Conservation (phyloP, 2,888 invertebrate genomes). For the Gerris lacustris region DNA sequence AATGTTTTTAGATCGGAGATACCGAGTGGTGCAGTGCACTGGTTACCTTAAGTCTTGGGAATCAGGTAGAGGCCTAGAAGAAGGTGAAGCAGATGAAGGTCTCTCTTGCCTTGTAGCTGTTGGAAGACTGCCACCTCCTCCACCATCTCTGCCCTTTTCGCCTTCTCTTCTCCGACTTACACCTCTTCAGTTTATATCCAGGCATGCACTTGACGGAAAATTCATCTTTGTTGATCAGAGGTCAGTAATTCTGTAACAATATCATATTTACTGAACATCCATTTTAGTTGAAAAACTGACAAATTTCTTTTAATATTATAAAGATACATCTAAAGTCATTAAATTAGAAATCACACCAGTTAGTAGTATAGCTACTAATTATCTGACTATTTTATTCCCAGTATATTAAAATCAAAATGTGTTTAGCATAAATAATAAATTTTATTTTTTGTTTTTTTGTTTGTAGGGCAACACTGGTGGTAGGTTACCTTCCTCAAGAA, state of each 20-base stretch:
- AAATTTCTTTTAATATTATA: too few relatives aligned
- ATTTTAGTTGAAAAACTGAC: too few relatives aligned
- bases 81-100: conserved; percentile 45
- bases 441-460: too few relatives aligned
- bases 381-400: too few relatives aligned
- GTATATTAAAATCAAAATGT: too few relatives aligned
- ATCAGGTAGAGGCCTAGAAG: conserved; percentile 61
- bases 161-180: conserved; percentile 42
- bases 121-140: conserved; percentile 46
- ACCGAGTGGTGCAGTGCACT: conserved; percentile 80
- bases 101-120: conserved; percentile 81
- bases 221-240: conserved; percentile 86
- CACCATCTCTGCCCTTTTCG: conserved; percentile 30
- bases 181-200: conserved; percentile 63
- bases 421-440: too few relatives aligned
- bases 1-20: conserved; percentile 55
- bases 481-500: conserved; percentile 88
- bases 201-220: conserved; percentile 82
- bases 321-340: too few relatives aligned
- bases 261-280: too few relatives aligned
- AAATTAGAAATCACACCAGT: too few relatives aligned
- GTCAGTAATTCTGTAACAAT: conserved; percentile 41
- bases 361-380: too few relatives aligned
- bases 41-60: conserved; percentile 89
- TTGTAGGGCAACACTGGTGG: conserved; percentile 66